phyloP scores from a whole-genome alignment of 2,113 vertebrate species.

The Oryzias woworae region DNA sequence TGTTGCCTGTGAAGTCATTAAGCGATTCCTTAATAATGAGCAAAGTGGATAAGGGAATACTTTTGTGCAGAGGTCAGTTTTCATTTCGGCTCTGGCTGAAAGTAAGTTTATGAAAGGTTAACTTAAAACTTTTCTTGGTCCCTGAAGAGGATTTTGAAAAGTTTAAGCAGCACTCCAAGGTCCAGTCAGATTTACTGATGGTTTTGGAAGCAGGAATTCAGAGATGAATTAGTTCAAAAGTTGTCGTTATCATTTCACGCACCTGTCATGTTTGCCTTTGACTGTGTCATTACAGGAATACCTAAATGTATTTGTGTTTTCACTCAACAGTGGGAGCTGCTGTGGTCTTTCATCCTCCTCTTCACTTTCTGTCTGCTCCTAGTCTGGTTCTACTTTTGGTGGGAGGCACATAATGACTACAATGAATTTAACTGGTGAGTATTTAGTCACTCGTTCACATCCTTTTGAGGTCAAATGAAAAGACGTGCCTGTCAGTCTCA shows the following conservation, averaged over 20 bases:
- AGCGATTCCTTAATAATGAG: slow-evolving; percentile 53
- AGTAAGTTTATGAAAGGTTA: slow-evolving; percentile 13
- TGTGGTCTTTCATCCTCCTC: slow-evolving; percentile 93
- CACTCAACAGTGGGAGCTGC: slow-evolving; percentile 87
- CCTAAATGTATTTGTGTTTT: slow-evolving; percentile 4
- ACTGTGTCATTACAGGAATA: slow-evolving; percentile 1
- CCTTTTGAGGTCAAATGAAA: neutral
- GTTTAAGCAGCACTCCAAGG: slow-evolving; percentile 2
- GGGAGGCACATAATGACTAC: slow-evolving; percentile 95
- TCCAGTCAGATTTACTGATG: neutral
- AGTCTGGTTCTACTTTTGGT: slow-evolving; percentile 98
- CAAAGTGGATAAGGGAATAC: slow-evolving; percentile 50
- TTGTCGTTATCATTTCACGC: no score
- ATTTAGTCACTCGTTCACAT: neutral
- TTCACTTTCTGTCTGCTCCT: slow-evolving; percentile 89
- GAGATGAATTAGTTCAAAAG: no score
- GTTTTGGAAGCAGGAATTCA: no score
- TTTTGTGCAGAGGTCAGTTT: slow-evolving; percentile 19
- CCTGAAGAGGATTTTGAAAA: slow-evolving; percentile 3
- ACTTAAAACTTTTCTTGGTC: slow-evolving; percentile 2
- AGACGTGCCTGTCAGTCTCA: neutral
- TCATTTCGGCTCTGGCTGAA: neutral
- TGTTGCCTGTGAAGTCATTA: slow-evolving; percentile 34
- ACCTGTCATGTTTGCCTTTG: no score
- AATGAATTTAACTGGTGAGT: slow-evolving; percentile 98